Conservation (phyloP, 2,888 invertebrate species). For the Agrotis ipsilon region DNA sequence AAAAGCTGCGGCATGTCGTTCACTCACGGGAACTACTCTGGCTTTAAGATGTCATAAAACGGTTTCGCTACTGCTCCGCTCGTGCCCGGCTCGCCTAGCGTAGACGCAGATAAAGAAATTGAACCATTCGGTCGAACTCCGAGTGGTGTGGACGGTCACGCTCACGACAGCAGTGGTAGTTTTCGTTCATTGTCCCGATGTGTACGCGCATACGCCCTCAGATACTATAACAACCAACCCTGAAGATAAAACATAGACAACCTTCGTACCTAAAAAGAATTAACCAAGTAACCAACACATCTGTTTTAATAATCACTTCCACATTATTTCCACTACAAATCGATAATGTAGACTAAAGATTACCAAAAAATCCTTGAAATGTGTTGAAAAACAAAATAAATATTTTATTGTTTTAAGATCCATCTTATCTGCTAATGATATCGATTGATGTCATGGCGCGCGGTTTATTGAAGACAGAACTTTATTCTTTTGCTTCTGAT, state of each 20-base stretch:
- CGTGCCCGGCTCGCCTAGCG: too few relatives aligned
- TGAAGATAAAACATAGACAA: not conserved
- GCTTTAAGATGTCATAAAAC: too few relatives aligned
- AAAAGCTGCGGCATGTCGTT: too few relatives aligned
- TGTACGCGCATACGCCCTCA: too few relatives aligned
- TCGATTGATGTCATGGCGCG: slow-evolving; percentile 78
- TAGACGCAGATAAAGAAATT: too few relatives aligned
- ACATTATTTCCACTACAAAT: slow-evolving; percentile 66
- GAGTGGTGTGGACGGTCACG: too few relatives aligned
- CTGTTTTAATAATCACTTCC: slow-evolving; percentile 42
- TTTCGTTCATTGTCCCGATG: too few relatives aligned
- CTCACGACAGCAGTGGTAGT: too few relatives aligned
- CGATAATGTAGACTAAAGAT: slow-evolving; percentile 64
- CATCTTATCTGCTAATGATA: slow-evolving; percentile 68
- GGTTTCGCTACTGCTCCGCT: too few relatives aligned
- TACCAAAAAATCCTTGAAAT: slow-evolving; percentile 61
- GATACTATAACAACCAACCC: too few relatives aligned
- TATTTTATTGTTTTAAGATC: slow-evolving; percentile 64
- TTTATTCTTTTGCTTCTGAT: slow-evolving; percentile 34
- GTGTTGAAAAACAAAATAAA: slow-evolving; percentile 63
- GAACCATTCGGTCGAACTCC: too few relatives aligned
- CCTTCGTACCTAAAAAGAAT: slow-evolving; percentile 6
- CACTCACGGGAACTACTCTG: too few relatives aligned
- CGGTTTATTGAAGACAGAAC: slow-evolving; percentile 27
- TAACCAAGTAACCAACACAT: slow-evolving; percentile 1